Base-by-base conservation (phyloP, 2,888 invertebrate genomes). In the Ernsta delagoae region DNA sequence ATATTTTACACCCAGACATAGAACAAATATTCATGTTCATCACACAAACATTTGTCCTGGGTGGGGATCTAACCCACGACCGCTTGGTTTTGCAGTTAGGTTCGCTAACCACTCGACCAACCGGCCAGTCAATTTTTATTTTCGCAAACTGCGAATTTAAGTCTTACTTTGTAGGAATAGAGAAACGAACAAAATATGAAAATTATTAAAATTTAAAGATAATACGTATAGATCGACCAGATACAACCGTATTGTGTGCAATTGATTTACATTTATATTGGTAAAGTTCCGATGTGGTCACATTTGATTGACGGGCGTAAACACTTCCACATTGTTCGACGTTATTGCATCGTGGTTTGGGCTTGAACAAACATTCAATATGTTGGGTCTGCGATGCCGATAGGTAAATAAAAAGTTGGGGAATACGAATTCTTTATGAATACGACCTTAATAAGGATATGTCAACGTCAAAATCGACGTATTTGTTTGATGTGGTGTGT, bases 241-340 rank as follows among this genome's bases (percentile, higher is more conserved):
- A 57, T 57, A 54, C 54, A 24, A 6, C 12, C 12, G 48, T 48
- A 48, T 12, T 48, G 48, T 48, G 12, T 12, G 6, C 48, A 54
- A 54, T 31, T 1, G 31, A 54, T 54, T 54, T 50, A 50, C 65
- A 65, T 65, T 50, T 66, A 66, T 66, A 66, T 66, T 66, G 43
- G 41, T 60, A 43, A 53, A 60, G 59, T 66, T 60, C 31, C 66
- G 31, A 61, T 65, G 56, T 16, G 34, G 56, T 71, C 75, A 76
- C 74, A 71, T 77, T 76, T 77, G 78, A 79, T 70, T 76, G 78
- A 79, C 74, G 72, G 66, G 71, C 67, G 70, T 68, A 70, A 73
- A 70, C 71, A 73, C 62, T 56, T 50, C 34, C 56, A 59, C 68
- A 62, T 65, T 65, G 61, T 57, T 57, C 61, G 69, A 57, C 48